A percentile compares a stretch with the other conserved stretches of the same genome.
These are phyloP conservation scores for Sipha flava DNA, from an alignment of 1,140 invertebrate genomes.

Conservation along the genomic window DNA sequence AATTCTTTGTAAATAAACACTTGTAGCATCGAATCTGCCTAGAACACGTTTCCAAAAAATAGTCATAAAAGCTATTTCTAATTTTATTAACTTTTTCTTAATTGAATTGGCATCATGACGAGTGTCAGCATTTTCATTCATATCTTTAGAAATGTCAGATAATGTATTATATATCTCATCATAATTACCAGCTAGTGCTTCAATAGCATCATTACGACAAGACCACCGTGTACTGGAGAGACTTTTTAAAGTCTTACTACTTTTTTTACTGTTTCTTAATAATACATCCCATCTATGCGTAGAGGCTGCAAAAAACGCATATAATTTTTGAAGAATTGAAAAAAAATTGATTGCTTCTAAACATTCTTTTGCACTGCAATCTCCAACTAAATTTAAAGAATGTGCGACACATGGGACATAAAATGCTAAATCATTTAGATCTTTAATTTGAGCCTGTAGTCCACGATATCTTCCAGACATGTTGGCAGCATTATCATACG, in stretches of 20 bases:
- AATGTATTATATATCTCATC: background rate
- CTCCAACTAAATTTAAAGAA: no score
- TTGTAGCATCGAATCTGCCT: no score
- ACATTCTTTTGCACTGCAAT: no score
- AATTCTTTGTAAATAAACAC: no score
- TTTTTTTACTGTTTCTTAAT: background rate
- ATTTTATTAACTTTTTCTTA: constrained; percentile 12
- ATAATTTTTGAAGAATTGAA: background rate
- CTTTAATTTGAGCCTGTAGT: background rate
- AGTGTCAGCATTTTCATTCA: background rate
- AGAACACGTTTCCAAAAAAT: background rate
- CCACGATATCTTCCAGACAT: background rate
- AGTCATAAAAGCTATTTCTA: constrained; percentile 24
- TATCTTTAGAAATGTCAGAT: background rate
- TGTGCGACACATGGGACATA: background rate
- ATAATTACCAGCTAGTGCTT: background rate
- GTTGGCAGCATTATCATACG: no score
- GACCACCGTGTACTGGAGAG: constrained; percentile 15
- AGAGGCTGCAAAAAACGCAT: background rate
- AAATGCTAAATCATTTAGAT: no score
- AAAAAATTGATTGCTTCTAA: no score
- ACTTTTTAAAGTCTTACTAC: constrained; percentile 9
- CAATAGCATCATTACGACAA: constrained; percentile 16
- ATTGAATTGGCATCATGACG: constrained; percentile 1
- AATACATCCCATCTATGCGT: background rate